Percentiles rank a stretch among this genome's conserved stretches.
phyloP scores from a whole-genome alignment of 2,113 vertebrate genomes.

The Oncorhynchus kisutch region DNA sequence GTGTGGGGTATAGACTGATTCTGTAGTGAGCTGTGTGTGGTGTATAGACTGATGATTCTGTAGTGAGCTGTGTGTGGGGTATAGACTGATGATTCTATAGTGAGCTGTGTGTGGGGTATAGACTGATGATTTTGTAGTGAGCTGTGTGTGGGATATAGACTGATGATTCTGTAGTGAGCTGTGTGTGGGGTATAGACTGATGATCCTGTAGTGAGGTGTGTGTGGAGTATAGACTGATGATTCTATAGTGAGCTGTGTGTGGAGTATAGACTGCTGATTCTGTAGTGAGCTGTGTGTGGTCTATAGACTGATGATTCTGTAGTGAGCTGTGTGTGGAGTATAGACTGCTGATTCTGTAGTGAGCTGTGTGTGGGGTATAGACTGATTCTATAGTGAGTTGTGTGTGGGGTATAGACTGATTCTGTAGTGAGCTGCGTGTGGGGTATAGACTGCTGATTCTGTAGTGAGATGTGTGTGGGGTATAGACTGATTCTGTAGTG shows the following conservation, averaged over 20 bases:
- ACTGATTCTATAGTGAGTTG: too few species aligned
- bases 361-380: too few species aligned
- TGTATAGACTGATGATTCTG: constrained; percentile 44
- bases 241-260: not conserved
- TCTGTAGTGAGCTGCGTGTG: constrained; percentile 62
- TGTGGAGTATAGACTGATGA: constrained; percentile 56
- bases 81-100: too few species aligned
- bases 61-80: too few species aligned
- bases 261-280: constrained; percentile 45
- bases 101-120: too few species aligned
- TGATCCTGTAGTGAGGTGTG: constrained; percentile 29
- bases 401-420: not conserved
- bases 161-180: constrained; percentile 53
- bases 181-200: constrained; percentile 64
- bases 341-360: not conserved
- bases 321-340: too few species aligned
- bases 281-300: too few species aligned
- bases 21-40: not conserved
- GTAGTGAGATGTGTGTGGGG: not conserved
- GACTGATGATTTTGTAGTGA: not conserved
- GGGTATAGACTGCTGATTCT: constrained; percentile 52
- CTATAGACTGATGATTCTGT: too few species aligned
- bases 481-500: constrained; percentile 42
- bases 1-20: constrained; percentile 61
- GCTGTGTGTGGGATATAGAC: constrained; percentile 61